A percentile compares a stretch with the other conserved stretches of the same genome.
These are phyloP conservation scores for Drosophila prostipennis DNA, from an alignment of 2,888 invertebrate genomes.

Conservation along the genomic window DNA sequence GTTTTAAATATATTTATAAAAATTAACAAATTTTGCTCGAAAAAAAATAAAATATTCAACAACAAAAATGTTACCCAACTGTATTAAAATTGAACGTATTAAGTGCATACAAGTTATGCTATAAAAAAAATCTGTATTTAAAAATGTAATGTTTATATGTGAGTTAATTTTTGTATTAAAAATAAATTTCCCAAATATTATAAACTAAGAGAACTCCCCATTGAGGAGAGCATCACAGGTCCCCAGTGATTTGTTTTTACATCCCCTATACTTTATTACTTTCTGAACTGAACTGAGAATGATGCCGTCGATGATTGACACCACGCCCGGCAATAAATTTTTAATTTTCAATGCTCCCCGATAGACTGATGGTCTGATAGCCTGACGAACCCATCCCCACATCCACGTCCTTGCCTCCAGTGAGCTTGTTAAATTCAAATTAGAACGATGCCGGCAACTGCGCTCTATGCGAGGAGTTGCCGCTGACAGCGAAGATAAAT, in stretches of 20 bases:
- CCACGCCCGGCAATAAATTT: conserved; percentile 82
- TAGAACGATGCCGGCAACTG: conserved; percentile 58
- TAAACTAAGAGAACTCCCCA: not conserved
- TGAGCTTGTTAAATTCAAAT: conserved; percentile 77
- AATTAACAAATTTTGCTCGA: too few species aligned
- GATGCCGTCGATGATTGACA: conserved; percentile 72
- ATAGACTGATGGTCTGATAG: conserved; percentile 33
- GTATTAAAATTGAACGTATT: too few species aligned
- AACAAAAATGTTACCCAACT: too few species aligned
- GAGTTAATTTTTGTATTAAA: too few species aligned
- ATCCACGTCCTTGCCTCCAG: conserved; percentile 11
- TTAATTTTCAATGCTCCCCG: conserved; percentile 79
- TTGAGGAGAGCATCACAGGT: not conserved
- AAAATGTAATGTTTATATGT: too few species aligned
- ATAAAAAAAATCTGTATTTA: too few species aligned
- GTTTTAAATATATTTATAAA: too few species aligned
- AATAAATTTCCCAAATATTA: too few species aligned
- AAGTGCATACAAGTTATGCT: too few species aligned
- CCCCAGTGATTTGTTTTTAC: not conserved
- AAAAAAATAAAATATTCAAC: too few species aligned
- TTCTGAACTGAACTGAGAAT: conserved; percentile 22
- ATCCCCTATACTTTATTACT: conserved; percentile 31
- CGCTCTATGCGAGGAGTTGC: conserved; percentile 56
- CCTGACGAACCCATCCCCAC: conserved; percentile 21
- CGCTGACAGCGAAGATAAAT: conserved; percentile 82